Base-by-base conservation (phyloP, 2,888 invertebrate species). In the Eulithis testata region DNA sequence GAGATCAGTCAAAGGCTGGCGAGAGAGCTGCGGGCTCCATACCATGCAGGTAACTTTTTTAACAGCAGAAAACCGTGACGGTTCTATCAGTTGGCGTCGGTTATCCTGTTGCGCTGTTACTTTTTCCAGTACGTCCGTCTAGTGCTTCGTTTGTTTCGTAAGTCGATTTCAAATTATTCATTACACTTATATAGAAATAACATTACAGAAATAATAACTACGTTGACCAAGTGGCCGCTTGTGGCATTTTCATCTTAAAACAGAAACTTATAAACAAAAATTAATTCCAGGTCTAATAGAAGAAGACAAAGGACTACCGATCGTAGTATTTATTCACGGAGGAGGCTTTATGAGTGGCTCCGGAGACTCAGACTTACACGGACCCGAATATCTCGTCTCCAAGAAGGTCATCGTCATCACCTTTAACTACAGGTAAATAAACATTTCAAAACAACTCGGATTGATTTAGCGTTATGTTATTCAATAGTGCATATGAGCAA, bases 291-390 rank as follows among this genome's bases (percentile, higher is more conserved):
- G 63, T 36, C 8, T 64, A 4, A 21, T 11, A 14, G 68, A 64
- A 0, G 70, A 71, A 2, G 63, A 61, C 3, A 71, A 61, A 9
- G 66, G 73, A 14, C 66, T 90, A 1, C 91, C 93, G 8, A 84
- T 93, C 44, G 67, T 93, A 14, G 91, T 93, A 49, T 89, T 87
- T 68, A 78, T 93, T 9, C 93, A 93, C 73, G 93, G 93, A 3
- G 93, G 93, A 21, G 93, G 88, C 4, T 93, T 91, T 75, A 85
- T 84, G 2, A 88, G 83, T 69, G 93, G 92, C 14, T 91, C 92
- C 1, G 91, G 91, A 0, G 86, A 89, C 67, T 58, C 86, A 0
- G 91, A 90, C 68, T 63, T 90, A 1, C 77, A 91, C 64, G 93
- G 92, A 0, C 90, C 92, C 1, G 90, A 91, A 68, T 86, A 87